phyloP scores from a whole-genome alignment of 2,888 invertebrate species.

The Digitonthophagus gazella region DNA sequence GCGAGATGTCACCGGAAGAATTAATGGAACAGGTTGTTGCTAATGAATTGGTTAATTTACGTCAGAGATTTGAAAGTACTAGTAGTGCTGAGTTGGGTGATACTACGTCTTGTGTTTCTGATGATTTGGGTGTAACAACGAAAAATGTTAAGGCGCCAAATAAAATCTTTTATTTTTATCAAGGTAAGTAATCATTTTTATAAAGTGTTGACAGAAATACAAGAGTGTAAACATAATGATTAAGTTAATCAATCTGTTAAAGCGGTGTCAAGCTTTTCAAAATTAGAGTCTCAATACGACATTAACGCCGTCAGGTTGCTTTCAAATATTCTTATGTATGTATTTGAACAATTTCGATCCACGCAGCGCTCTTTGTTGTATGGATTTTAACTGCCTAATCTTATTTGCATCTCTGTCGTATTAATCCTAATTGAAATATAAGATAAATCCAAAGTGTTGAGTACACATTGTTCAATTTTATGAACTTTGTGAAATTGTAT shows the following conservation, averaged over 20 bases:
- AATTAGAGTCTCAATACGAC: too few species aligned
- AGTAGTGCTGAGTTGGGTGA: constrained; percentile 38
- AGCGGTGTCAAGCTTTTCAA: too few species aligned
- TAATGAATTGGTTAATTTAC: constrained; percentile 1
- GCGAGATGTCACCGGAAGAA: not conserved
- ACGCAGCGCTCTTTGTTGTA: too few species aligned
- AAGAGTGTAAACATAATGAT: too few species aligned
- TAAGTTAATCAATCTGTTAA: too few species aligned
- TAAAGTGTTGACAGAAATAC: too few species aligned
- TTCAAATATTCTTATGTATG: too few species aligned
- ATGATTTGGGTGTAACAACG: constrained; percentile 43
- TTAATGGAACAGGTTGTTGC: constrained; percentile 6
- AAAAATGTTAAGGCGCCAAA: constrained; percentile 24
- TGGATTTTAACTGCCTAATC: too few species aligned
- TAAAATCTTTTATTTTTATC: constrained; percentile 76
- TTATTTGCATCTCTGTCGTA: too few species aligned
- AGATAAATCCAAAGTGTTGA: constrained; percentile 41
- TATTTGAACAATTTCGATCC: too few species aligned
- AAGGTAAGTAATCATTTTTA: constrained; percentile 61
- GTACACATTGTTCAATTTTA: constrained; percentile 33
- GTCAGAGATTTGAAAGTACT: constrained; percentile 39
- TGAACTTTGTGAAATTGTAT: constrained; percentile 33
- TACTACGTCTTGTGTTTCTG: constrained; percentile 35
- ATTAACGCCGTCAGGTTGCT: too few species aligned
- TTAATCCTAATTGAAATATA: too few species aligned